phyloP scores from a whole-genome alignment of 2,888 invertebrate species.

The Hemistola chrysoprasaria region DNA sequence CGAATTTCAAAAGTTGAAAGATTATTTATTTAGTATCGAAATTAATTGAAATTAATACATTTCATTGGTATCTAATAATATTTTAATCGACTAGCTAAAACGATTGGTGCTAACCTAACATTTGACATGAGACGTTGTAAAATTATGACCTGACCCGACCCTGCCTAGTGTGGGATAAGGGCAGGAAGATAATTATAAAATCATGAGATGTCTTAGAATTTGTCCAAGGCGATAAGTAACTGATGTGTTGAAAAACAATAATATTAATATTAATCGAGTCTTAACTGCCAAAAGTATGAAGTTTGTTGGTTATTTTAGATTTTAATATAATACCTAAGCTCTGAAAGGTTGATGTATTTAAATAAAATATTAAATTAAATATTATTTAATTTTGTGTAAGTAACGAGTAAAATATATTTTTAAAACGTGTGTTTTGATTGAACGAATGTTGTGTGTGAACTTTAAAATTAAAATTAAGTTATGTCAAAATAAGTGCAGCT shows the following conservation, averaged over 20 bases:
- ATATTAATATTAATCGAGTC: constrained; percentile 22
- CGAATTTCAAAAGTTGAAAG: no score
- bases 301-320: constrained; percentile 35
- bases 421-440: constrained; percentile 29
- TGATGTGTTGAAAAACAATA: constrained; percentile 31
- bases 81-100: constrained; percentile 11
- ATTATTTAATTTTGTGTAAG: constrained; percentile 33
- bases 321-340: constrained; percentile 30
- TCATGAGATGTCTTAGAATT: constrained; percentile 19
- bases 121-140: constrained; percentile 10
- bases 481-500: constrained; percentile 3
- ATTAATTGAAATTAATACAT: no score
- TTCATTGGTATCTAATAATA: no score
- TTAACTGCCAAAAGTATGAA: constrained; percentile 33
- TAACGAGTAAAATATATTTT: constrained; percentile 29
- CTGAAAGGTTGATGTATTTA: constrained; percentile 36
- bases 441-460: constrained; percentile 21
- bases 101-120: constrained; percentile 40
- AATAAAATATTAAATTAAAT: constrained; percentile 33
- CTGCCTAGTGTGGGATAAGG: no score
- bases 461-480: constrained; percentile 12
- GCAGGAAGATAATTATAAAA: no score
- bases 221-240: constrained; percentile 39
- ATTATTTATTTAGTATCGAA: no score
- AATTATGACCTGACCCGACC: no score